phyloP scores from a whole-genome alignment of 2,888 invertebrate genomes.

The Capitulum mitella region DNA sequence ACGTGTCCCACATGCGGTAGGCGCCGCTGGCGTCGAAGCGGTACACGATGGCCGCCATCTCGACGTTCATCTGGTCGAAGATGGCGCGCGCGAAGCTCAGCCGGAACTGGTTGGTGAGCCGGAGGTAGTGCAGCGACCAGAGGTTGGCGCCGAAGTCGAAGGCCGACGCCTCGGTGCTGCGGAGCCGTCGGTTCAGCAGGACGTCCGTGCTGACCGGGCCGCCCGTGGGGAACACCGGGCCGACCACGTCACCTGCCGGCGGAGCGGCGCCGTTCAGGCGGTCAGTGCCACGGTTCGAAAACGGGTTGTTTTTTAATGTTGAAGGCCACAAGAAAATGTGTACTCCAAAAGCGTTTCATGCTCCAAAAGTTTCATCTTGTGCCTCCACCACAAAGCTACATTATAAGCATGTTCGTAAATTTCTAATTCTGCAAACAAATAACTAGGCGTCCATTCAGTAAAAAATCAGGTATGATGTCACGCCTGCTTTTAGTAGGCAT shows the following conservation, averaged over 20 bases:
- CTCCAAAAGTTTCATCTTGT: too few relatives aligned
- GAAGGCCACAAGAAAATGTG: too few relatives aligned
- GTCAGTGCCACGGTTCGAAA: too few relatives aligned
- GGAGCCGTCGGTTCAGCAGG: constrained; percentile 46
- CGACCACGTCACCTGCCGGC: constrained; percentile 50
- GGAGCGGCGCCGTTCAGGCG: too few relatives aligned
- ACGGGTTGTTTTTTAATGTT: too few relatives aligned
- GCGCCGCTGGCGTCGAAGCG: constrained; percentile 42
- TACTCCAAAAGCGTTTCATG: too few relatives aligned
- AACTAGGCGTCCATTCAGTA: too few relatives aligned
- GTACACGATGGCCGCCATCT: constrained; percentile 43
- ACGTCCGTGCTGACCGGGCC: constrained; percentile 40
- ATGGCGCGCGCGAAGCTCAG: constrained; percentile 40
- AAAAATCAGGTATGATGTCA: too few relatives aligned
- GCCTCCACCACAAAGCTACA: too few relatives aligned
- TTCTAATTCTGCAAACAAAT: too few relatives aligned
- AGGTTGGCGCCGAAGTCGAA: constrained; percentile 52
- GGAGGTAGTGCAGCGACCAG: constrained; percentile 50
- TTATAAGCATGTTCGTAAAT: too few relatives aligned
- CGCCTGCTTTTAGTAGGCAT: too few relatives aligned
- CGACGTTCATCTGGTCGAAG: constrained; percentile 43
- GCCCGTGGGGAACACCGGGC: constrained; percentile 45
- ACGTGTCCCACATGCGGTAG: constrained; percentile 44
- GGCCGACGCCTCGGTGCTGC: constrained; percentile 49
- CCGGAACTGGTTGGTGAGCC: constrained; percentile 49